Conservation (phyloP, 1,140 invertebrate species). For the Liolophura sinensis region DNA sequence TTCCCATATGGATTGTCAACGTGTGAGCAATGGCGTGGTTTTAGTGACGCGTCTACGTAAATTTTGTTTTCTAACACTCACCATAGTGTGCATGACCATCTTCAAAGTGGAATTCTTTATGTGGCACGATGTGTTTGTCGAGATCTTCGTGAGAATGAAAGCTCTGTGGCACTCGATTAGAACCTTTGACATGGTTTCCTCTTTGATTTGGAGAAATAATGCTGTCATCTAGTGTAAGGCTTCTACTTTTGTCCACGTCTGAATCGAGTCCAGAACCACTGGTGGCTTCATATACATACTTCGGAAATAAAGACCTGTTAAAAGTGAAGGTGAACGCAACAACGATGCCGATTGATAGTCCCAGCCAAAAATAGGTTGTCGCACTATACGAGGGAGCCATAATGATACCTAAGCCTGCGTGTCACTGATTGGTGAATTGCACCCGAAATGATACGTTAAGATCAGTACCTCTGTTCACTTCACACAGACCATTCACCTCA, state of each 20-base stretch:
- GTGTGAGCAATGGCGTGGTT: too few species aligned
- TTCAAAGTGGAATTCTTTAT: constrained; percentile 11
- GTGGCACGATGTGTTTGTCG: constrained; percentile 4
- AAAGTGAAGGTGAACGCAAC: constrained; percentile 9
- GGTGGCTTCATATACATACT: not conserved
- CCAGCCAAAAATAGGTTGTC: constrained; percentile 16
- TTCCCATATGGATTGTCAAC: too few species aligned
- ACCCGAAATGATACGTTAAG: too few species aligned
- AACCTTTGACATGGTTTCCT: not conserved
- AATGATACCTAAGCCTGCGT: too few species aligned
- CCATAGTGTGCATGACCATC: constrained; percentile 19
- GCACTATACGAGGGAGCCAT: not conserved
- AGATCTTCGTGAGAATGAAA: constrained; percentile 10
- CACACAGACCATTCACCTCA: too few species aligned
- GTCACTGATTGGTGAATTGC: too few species aligned
- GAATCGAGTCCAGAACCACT: not conserved
- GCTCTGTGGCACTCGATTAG: not conserved
- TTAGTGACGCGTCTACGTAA: too few species aligned
- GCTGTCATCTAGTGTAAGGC: not conserved
- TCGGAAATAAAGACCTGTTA: constrained; percentile 6
- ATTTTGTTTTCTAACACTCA: too few species aligned
- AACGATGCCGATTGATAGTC: constrained; percentile 18
- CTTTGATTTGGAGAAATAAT: too few species aligned
- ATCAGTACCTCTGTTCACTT: too few species aligned
- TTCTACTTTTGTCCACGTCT: not conserved